Conservation (phyloP, 1,140 invertebrate genomes). For the Helicoverpa zea region DNA sequence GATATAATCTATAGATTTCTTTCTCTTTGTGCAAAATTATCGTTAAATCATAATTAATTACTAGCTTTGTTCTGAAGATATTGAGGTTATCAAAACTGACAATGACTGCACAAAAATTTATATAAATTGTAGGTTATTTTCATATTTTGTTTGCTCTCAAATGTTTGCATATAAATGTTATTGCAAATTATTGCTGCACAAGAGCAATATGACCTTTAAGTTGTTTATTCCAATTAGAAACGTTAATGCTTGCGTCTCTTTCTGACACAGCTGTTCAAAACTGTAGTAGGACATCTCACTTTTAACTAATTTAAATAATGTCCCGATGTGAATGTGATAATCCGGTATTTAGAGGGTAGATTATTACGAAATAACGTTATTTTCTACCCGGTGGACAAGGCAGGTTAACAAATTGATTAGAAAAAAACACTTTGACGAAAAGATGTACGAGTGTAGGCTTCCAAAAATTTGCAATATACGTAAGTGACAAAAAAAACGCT, state of each 20-base stretch:
- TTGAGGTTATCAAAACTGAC: conserved; percentile 20
- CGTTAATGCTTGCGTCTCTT: conserved; percentile 18
- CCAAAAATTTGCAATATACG: conserved; percentile 13
- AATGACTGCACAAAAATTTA: background rate
- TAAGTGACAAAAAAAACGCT: conserved; percentile 36
- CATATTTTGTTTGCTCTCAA: background rate
- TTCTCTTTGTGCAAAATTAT: background rate
- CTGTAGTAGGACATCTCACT: conserved; percentile 7
- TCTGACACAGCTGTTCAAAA: conserved; percentile 18
- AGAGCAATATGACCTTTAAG: conserved; percentile 12
- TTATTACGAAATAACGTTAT: background rate
- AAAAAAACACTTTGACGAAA: conserved; percentile 27
- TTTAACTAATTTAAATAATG: conserved; percentile 22
- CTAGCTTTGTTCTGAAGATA: background rate
- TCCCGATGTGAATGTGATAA: background rate
- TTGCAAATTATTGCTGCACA: background rate
- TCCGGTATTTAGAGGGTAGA: conserved; percentile 1
- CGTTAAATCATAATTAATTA: background rate
- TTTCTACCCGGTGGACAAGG: background rate
- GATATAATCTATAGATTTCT: background rate
- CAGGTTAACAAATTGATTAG: conserved; percentile 5
- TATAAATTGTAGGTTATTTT: conserved; percentile 16
- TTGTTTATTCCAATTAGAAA: conserved; percentile 25
- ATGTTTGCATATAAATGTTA: background rate
- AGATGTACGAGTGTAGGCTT: background rate